phyloP scores from a whole-genome alignment of 2,113 vertebrate genomes.

The Perca schrenkii region DNA sequence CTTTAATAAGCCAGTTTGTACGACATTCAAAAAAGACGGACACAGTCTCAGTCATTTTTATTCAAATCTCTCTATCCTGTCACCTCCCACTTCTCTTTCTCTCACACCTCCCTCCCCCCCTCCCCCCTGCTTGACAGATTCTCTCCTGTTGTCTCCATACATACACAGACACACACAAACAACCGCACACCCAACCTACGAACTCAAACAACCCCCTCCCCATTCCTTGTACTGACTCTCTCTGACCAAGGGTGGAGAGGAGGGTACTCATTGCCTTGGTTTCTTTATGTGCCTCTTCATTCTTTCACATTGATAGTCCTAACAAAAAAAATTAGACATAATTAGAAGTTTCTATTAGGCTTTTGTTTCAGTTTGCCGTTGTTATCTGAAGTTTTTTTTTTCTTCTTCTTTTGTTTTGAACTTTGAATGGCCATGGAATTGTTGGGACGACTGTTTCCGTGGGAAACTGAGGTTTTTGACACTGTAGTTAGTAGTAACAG shows the following conservation, averaged over 20 bases:
- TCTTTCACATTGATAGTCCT: constrained; percentile 64
- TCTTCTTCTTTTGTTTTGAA: constrained; percentile 48
- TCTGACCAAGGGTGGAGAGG: constrained; percentile 43
- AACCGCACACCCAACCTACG: constrained; percentile 37
- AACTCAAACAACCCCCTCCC: constrained; percentile 26
- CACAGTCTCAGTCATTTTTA: constrained; percentile 4
- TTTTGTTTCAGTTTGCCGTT: constrained; percentile 61
- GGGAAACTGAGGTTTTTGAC: constrained; percentile 55
- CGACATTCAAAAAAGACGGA: constrained; percentile 38
- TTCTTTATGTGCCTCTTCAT: constrained; percentile 81
- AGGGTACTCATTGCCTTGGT: constrained; percentile 76
- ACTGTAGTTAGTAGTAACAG: constrained; percentile 38
- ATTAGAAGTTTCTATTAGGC: constrained; percentile 32
- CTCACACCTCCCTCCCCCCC: not conserved
- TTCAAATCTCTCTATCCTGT: not conserved
- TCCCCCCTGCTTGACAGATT: not conserved
- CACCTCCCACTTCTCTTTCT: constrained; percentile 3
- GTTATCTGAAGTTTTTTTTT: constrained; percentile 36
- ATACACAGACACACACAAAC: constrained; percentile 35
- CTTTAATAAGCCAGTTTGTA: constrained; percentile 44
- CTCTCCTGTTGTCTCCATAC: constrained; percentile 31
- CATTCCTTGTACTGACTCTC: constrained; percentile 44
- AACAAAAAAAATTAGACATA: constrained; percentile 43
- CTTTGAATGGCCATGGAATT: constrained; percentile 50
- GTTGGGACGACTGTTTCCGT: constrained; percentile 45